Conservation (phyloP, 2,888 invertebrate species). For the Mesochorus sp. region DNA sequence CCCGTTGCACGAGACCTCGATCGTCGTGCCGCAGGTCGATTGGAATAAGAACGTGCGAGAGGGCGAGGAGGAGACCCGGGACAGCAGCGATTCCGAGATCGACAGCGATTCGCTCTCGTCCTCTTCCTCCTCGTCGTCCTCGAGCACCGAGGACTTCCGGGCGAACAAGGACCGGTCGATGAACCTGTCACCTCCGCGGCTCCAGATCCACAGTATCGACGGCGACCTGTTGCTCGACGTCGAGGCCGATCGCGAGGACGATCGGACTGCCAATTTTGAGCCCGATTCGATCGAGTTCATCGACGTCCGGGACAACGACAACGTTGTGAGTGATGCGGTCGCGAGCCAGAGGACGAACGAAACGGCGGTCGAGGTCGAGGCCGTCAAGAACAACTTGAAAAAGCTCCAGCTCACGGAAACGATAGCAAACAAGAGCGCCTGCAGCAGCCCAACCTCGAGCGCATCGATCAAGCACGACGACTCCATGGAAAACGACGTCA, state of each 20-base stretch:
- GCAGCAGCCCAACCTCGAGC: constrained; percentile 84
- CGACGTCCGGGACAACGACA: constrained; percentile 24
- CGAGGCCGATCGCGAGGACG: constrained; percentile 66
- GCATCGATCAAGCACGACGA: constrained; percentile 82
- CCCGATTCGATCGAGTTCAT: constrained; percentile 79
- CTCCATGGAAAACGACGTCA: constrained; percentile 87
- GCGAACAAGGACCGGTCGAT: constrained; percentile 36
- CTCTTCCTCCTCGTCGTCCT: too few species aligned
- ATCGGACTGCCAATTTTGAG: constrained; percentile 70
- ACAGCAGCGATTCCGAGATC: constrained; percentile 81
- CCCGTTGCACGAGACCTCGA: constrained; percentile 86
- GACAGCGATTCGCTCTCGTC: constrained; percentile 87
- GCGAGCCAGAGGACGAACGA: constrained; percentile 37
- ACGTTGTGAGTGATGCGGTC: neutral
- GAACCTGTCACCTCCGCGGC: constrained; percentile 85
- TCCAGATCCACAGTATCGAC: constrained; percentile 89
- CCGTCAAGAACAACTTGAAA: constrained; percentile 75
- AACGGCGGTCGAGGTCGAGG: constrained; percentile 68
- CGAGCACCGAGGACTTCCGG: constrained; percentile 72
- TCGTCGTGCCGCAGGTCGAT: constrained; percentile 86
- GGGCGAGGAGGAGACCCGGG: constrained; percentile 71
- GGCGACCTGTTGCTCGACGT: constrained; percentile 85
- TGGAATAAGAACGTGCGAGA: constrained; percentile 83
- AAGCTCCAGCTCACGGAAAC: constrained; percentile 75
- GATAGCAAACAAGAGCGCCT: constrained; percentile 75